These are phyloP conservation scores for Gobio occitaniae DNA, from an alignment of 2,797 vertebrate species.

Conservation along the genomic window DNA sequence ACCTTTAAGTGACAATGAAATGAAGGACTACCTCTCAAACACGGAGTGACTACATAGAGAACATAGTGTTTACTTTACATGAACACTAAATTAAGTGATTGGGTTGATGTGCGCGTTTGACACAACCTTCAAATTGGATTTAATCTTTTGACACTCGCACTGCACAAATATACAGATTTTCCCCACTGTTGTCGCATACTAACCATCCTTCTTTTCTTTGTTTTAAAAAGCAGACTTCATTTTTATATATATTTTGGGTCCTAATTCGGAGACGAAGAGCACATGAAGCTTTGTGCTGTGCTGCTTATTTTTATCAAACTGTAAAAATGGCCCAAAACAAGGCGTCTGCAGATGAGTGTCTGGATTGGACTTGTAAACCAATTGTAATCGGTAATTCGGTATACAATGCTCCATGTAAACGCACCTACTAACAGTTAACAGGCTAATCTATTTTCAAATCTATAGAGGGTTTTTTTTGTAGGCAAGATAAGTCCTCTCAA, in stretches of 20 bases:
- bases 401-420: not conserved
- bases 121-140: not conserved
- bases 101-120: too few species aligned
- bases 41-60: not conserved
- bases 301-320: not conserved
- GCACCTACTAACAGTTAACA: not conserved
- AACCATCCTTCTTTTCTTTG: not conserved
- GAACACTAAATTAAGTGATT: not conserved
- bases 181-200: not conserved
- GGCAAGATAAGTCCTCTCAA: constrained; percentile 1
- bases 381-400: not conserved
- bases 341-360: too few species aligned
- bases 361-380: not conserved
- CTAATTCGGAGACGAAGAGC: not conserved
- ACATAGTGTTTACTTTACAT: not conserved
- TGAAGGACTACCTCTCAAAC: not conserved
- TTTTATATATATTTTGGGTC: not conserved
- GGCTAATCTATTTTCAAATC: not conserved
- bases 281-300: not conserved
- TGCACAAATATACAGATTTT: not conserved
- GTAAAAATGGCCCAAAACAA: not conserved
- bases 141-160: not conserved
- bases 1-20: not conserved
- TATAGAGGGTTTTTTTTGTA: not conserved
- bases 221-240: not conserved